These are phyloP conservation scores for Lepus europaeus DNA, from an alignment of 2,113 vertebrate species.

Conservation along the genomic window DNA sequence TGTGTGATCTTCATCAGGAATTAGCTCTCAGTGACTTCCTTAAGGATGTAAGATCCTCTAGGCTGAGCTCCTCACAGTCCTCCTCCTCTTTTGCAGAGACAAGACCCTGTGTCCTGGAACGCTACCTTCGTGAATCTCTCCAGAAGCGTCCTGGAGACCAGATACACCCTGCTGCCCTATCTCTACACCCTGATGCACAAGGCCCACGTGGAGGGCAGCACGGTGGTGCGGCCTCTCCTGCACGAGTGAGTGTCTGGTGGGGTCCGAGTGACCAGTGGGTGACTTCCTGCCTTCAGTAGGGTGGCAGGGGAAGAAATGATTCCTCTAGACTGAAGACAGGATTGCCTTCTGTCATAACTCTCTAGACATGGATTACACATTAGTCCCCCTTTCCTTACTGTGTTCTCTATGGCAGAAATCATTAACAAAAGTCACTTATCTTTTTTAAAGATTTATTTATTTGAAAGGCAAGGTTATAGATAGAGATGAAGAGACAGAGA, in stretches of 20 bases:
- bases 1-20: no score
- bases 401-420: not conserved
- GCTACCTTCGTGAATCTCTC: conserved; percentile 88
- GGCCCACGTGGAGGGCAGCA: no score
- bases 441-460: no score
- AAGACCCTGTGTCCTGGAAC: conserved; percentile 94
- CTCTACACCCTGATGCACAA: no score
- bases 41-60: no score
- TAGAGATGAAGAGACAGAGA: no score
- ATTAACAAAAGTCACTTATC: not conserved
- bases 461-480: no score
- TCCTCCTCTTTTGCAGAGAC: conserved; percentile 86
- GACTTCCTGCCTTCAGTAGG: not conserved
- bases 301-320: not conserved
- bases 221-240: no score
- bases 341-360: no score
- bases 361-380: not conserved
- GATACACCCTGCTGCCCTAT: conserved; percentile 96
- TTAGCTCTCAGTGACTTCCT: no score
- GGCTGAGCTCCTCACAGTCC: rapidly evolving
- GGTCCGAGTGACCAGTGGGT: rapidly evolving
- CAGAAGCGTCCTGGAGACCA: conserved; percentile 93
- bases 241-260: no score
- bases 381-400: not conserved
- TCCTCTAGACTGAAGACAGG: not conserved